Conservation (phyloP, 2,797 vertebrate species). For the Erithacus rubecula region DNA sequence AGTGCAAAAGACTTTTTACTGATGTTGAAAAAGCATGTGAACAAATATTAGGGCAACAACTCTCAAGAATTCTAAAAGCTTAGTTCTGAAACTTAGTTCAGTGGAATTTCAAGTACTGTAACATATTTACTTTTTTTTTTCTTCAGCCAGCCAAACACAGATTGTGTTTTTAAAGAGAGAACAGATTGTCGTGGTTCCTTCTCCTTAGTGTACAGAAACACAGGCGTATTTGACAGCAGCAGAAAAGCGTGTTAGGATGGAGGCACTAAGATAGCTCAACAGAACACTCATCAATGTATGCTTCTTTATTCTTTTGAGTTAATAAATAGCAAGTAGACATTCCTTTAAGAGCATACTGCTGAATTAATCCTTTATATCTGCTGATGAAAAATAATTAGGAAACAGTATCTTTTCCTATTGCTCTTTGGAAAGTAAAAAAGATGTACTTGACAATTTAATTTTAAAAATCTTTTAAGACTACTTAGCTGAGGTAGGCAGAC, state of each 20-base stretch:
- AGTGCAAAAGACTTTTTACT: not conserved
- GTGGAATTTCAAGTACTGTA: slow-evolving; percentile 57
- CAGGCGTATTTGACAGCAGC: slow-evolving; percentile 15
- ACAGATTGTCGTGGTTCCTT: slow-evolving; percentile 62
- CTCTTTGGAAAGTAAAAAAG: not conserved
- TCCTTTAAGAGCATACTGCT: not conserved
- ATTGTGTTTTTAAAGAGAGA: slow-evolving; percentile 72
- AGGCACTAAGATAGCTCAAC: not conserved
- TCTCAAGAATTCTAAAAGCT: not conserved
- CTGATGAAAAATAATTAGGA: not conserved
- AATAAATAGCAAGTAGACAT: not conserved
- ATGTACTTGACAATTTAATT: not conserved
- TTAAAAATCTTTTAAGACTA: not conserved
- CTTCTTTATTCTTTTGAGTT: not conserved
- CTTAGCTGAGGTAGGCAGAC: not conserved
- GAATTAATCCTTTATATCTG: not conserved
- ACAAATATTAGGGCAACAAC: not conserved
- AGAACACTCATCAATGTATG: not conserved
- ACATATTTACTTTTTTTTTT: slow-evolving; percentile 69
- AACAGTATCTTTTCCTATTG: not conserved
- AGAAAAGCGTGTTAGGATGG: not conserved
- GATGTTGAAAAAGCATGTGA: not conserved
- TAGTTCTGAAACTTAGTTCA: slow-evolving; percentile 25
- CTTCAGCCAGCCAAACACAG: slow-evolving; percentile 68
- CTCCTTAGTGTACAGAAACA: slow-evolving; percentile 62